Evolutionary conservation across 2,888 invertebrate species (phyloP).

Genomic region (Campopleginae sp.): DNA sequence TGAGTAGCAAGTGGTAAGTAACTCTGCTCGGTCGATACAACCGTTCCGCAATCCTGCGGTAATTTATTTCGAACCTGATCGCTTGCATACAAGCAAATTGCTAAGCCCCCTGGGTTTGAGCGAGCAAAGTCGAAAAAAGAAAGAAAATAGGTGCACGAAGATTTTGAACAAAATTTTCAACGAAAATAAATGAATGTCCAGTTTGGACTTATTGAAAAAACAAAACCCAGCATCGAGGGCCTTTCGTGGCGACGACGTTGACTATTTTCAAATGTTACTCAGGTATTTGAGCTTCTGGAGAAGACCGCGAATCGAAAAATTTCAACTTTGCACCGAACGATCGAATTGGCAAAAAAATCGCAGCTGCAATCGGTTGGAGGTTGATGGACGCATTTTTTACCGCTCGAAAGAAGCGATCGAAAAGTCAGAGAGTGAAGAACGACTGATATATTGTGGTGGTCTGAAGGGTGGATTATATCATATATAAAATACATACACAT

Average conservation of each 20-base stretch:
- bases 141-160: neutral
- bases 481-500: neutral
- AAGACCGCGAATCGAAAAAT: neutral
- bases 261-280: neutral
- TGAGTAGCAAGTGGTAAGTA: neutral
- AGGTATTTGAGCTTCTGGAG: neutral
- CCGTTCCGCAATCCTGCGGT: neutral
- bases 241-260: too few relatives aligned
- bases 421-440: slow-evolving; percentile 62
- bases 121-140: neutral
- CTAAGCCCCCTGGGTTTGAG: neutral
- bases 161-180: neutral
- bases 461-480: slow-evolving; percentile 53
- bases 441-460: slow-evolving; percentile 58
- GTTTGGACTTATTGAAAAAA: neutral
- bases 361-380: neutral
- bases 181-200: neutral
- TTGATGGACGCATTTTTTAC: slow-evolving; percentile 42
- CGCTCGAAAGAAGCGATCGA: slow-evolving; percentile 54
- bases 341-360: slow-evolving; percentile 19
- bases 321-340: neutral
- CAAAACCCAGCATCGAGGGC: neutral
- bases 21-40: neutral
- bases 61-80: neutral
- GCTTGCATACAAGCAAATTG: neutral